Evolutionary conservation across 2,888 invertebrate species (phyloP), one percentile per base, ranked within the genome.

Genomic region (Piscicola geometra): DNA sequence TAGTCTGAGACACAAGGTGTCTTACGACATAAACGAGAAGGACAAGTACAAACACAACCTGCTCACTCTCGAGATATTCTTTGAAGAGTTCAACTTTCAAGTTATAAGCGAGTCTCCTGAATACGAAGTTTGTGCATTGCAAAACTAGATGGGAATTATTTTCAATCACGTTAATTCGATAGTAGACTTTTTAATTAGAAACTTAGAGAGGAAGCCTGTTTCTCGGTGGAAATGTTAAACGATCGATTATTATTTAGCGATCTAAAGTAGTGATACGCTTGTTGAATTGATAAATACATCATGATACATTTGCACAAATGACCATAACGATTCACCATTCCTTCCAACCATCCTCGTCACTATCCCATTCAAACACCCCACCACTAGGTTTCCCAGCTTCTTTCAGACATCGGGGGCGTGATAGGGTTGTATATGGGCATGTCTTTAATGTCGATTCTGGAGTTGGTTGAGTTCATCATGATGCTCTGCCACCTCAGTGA

Each of bases 41-140:
- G 47, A 73, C 15, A 75, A 77, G 28, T 78, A 75, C 67, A 77
- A 78, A 33, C 70, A 74, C 21, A 78, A 78, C 60, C 75, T 78
- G 35, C 47, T 74, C 68, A 71, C 70, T 35, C 30, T 78, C 36
- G 78, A 77, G 66, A 68, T 78, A 25, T 78, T 71, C 35, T 78
- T 78, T 77, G 78, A 78, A n/a, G 75, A 77, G 33, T 78, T 78
- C 70, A 77, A 78, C 47, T 77, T 73, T 32, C 74, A 78, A 71
- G 64, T 60, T 3, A 75, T 78, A 56, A 77, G 76, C 1, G 78
- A 78, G 56, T 68, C 64, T n/a, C 71, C 75, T 21, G 75, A 66
- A 2, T 78, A 78, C 64, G 75, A 75, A 56, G 78, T 78, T 50
- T 56, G 1, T 18, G 25, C 30, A n/a, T 64, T 12, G 21, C 15